These are phyloP conservation scores for Rotaria macrura DNA, from an alignment of 2,888 invertebrate species.

Conservation along the genomic window DNA sequence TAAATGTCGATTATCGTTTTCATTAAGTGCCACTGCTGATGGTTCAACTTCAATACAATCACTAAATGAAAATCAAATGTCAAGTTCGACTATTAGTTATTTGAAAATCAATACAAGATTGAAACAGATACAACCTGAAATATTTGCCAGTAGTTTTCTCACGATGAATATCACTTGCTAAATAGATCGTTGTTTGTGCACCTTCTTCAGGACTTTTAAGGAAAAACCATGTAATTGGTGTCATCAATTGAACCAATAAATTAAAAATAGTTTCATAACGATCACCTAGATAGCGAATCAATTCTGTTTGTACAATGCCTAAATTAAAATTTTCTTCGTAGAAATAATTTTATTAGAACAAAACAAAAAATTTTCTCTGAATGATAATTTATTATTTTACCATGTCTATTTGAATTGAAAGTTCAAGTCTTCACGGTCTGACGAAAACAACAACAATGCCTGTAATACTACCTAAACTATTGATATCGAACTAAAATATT, in stretches of 20 bases:
- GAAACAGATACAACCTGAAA: constrained; percentile 7
- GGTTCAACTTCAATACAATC: constrained; percentile 21
- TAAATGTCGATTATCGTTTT: not conserved
- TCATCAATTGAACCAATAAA: not conserved
- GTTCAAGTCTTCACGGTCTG: no score
- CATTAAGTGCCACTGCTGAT: not conserved
- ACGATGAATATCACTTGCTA: constrained; percentile 6
- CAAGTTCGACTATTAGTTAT: no score
- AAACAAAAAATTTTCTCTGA: no score
- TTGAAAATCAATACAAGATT: no score
- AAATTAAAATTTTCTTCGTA: not conserved
- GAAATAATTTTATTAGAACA: no score
- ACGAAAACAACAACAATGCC: no score
- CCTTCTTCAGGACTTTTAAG: constrained; percentile 23
- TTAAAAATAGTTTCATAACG: not conserved
- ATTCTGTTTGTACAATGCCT: constrained; percentile 25
- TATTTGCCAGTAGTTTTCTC: constrained; percentile 20
- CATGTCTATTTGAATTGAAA: no score
- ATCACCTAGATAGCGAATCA: not conserved
- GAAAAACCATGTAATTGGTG: constrained; percentile 10
- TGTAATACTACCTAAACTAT: no score
- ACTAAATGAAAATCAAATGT: not conserved
- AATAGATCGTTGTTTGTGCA: constrained; percentile 28
- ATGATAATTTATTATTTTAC: no score
- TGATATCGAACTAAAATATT: no score